Percentiles rank a stretch among this genome's conserved stretches.
phyloP scores from a whole-genome alignment of 2,797 vertebrate genomes.

The Lates japonicus region DNA sequence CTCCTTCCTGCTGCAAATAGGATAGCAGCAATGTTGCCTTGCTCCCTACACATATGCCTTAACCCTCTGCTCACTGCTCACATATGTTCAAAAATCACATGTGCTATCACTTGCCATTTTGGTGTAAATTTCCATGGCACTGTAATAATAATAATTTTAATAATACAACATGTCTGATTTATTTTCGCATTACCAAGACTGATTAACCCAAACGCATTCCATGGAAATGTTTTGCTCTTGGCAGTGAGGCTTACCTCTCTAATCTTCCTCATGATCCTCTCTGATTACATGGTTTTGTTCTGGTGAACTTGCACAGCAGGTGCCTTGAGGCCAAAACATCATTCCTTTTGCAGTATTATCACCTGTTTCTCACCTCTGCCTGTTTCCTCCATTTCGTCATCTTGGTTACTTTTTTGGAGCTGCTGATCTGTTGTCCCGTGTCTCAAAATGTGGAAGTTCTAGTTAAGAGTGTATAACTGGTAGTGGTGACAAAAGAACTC shows the following conservation, averaged over 20 bases:
- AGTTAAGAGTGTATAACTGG: background rate
- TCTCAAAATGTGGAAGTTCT: background rate
- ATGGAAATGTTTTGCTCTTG: background rate
- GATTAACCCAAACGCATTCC: background rate
- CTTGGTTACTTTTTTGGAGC: background rate
- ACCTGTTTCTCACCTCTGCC: background rate
- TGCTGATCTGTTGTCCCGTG: background rate
- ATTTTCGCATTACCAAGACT: background rate
- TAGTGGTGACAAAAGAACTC: background rate
- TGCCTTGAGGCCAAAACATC: constrained; percentile 66
- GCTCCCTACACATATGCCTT: constrained; percentile 46
- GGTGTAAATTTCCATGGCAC: background rate
- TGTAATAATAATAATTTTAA: background rate
- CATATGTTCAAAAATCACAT: background rate
- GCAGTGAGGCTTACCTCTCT: background rate
- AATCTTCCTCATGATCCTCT: constrained; percentile 31
- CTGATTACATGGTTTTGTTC: constrained; percentile 81
- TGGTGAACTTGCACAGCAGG: constrained; percentile 71
- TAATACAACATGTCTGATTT: background rate
- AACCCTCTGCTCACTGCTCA: constrained; percentile 76
- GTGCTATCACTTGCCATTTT: background rate
- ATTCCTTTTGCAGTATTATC: background rate
- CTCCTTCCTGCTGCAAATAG: constrained; percentile 45
- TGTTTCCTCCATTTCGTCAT: background rate
- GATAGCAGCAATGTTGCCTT: constrained; percentile 41